Base-by-base conservation (phyloP, 1,140 invertebrate genomes). In the Lepidurus arcticus region DNA sequence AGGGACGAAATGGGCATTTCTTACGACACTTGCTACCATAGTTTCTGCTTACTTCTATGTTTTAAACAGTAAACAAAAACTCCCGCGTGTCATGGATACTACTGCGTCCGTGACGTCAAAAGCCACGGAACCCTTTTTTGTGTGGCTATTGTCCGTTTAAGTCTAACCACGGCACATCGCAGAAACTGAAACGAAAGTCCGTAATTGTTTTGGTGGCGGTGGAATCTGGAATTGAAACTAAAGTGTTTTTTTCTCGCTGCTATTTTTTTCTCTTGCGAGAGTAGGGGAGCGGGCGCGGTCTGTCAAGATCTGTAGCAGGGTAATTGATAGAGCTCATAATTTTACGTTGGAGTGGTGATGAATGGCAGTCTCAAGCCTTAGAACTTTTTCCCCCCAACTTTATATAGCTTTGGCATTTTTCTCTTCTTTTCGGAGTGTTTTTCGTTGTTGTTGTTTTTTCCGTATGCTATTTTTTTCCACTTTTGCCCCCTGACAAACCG, bases 251-350 rank as follows among this genome's bases (percentile, higher is more conserved):
- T 65, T 21, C 21, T 65, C 53, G n/a, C 53, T n/a, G 1, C 53
- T 65, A n/a, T 65, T 65, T 65, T 65, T 65, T 65, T 65, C 16
- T 65, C 21, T 7, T n/a, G 4, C 2, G 9, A 21, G 13, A n/a
- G 0, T 0, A 3, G 53, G 16, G 13, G 3, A 6, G 45, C 1
- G 45, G 45, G 9, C 1, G 21, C 34, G 34, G 26, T 34, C 53
- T 65, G 53, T n/a, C 53, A 65, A 65, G 53, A 16, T 21, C 53
- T 65, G 53, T 16, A 65, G 53, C 53, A 10, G 53, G 21, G 53
- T 65, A 65, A 65, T 16, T 65, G 53, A 65, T 65, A 65, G 53
- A 65, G 53, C 53, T 65, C 53, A 65, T 65, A 16, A 65, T 65
- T 34, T 65, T 65, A 65, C 53, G 21, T 65, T 65, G 53, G 21